Conservation (phyloP, 92 coral and sea anemone species). For the Meandrina meandrites region DNA sequence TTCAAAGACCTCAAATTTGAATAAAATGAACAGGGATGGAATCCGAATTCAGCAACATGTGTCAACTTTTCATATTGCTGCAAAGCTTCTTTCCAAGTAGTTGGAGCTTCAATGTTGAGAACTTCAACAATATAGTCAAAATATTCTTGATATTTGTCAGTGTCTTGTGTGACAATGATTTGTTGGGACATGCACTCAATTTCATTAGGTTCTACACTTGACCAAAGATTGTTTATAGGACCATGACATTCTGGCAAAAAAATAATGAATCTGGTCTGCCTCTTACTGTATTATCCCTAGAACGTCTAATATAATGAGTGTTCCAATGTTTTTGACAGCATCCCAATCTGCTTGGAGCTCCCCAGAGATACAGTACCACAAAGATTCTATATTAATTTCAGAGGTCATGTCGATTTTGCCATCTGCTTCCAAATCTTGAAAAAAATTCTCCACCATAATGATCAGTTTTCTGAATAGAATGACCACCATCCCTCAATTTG, state of each 20-base stretch:
- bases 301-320: constrained; percentile 43
- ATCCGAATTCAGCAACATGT: constrained; percentile 36
- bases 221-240: constrained; percentile 19
- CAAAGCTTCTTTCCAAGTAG: constrained; percentile 64
- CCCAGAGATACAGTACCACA: constrained; percentile 44
- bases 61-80: constrained; percentile 34
- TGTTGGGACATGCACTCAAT: constrained; percentile 45
- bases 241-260: constrained; percentile 34
- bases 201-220: constrained; percentile 38
- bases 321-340: constrained; percentile 47
- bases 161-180: constrained; percentile 20
- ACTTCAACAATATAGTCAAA: constrained; percentile 54
- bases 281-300: constrained; percentile 44
- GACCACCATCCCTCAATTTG: constrained; percentile 72
- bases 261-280: constrained; percentile 48
- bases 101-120: constrained; percentile 32
- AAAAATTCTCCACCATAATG: constrained; percentile 67
- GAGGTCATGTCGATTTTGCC: constrained; percentile 54
- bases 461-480: constrained; percentile 42
- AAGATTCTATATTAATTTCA: constrained; percentile 40
- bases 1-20: constrained; percentile 11
- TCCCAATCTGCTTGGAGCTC: constrained; percentile 35
- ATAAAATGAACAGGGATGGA: not conserved
- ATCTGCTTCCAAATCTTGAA: constrained; percentile 55
- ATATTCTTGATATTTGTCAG: constrained; percentile 43